Conservation (phyloP, 2,888 invertebrate genomes). For the Tiliacea citrago region DNA sequence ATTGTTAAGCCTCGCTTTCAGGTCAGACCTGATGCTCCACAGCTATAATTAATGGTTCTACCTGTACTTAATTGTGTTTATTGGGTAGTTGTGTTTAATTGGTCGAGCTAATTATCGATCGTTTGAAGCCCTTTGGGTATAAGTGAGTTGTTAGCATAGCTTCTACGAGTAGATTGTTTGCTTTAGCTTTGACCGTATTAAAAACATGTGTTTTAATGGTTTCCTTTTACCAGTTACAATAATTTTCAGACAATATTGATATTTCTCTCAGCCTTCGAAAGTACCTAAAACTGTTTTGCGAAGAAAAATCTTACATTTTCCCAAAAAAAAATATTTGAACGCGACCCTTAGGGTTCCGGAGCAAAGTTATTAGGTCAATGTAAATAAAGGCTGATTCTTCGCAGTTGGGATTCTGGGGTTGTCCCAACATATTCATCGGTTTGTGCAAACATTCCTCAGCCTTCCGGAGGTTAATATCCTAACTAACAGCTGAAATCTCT, state of each 20-base stretch:
- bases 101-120: conserved; percentile 19
- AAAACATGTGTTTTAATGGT: neutral
- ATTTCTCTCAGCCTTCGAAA: conserved; percentile 30
- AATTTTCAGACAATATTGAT: conserved; percentile 1
- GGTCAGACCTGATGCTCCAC: conserved; percentile 22
- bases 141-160: neutral
- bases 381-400: conserved; percentile 78
- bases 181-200: neutral
- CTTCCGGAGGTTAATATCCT: conserved; percentile 32
- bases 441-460: conserved; percentile 65
- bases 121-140: neutral
- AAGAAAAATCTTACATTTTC: conserved; percentile 65
- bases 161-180: neutral
- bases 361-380: conserved; percentile 78
- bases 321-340: conserved; percentile 76
- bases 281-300: conserved; percentile 59
- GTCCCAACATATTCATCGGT: conserved; percentile 70
- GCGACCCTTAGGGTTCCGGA: conserved; percentile 66
- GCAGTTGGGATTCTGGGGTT: conserved; percentile 72
- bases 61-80: conserved; percentile 35
- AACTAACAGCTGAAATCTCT: conserved; percentile 22
- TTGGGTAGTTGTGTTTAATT: conserved; percentile 33
- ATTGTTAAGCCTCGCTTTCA: conserved; percentile 48
- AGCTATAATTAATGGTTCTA: conserved; percentile 49
- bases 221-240: neutral